phyloP scores from a whole-genome alignment of 37 sponge, comb jelly and placozoan species.

The Halichondria panicea region DNA sequence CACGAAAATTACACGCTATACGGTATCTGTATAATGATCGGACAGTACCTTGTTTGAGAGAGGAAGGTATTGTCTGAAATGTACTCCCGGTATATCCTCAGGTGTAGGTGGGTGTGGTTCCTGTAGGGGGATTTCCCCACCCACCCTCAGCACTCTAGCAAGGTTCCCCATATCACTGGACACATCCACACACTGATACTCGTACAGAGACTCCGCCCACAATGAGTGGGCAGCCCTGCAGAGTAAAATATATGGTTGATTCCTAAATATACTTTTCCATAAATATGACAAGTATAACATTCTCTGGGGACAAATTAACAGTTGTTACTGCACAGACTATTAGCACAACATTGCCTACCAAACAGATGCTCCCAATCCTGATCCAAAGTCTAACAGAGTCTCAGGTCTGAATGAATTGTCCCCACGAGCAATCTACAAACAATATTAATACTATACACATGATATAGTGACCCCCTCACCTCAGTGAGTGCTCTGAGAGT shows the following conservation, averaged over 20 bases:
- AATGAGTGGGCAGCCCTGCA: constrained; percentile 81
- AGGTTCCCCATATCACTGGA: constrained; percentile 71
- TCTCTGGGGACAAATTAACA: background rate
- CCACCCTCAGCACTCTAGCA: constrained; percentile 48
- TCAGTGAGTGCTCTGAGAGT: constrained; percentile 60
- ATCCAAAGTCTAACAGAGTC: constrained; percentile 92
- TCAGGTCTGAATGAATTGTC: constrained; percentile 65
- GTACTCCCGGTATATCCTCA: constrained; percentile 53
- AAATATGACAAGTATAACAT: background rate
- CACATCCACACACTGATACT: constrained; percentile 75
- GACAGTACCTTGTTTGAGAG: constrained; percentile 51
- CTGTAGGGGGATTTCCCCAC: background rate
- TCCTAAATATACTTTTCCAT: background rate
- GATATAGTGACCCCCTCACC: background rate
- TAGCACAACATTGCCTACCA: constrained; percentile 65
- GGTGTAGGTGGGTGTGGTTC: background rate
- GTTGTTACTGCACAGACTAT: background rate
- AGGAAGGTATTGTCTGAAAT: constrained; percentile 80
- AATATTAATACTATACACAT: background rate
- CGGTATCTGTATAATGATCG: background rate
- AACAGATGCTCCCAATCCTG: constrained; percentile 89
- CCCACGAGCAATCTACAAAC: constrained; percentile 56
- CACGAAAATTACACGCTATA: background rate
- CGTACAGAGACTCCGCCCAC: constrained; percentile 68
- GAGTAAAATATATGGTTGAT: background rate